Evolutionary conservation across 2,797 vertebrate genomes (phyloP), one percentile per base, ranked within the genome.

Genomic region (Sebastes flavidus): DNA sequence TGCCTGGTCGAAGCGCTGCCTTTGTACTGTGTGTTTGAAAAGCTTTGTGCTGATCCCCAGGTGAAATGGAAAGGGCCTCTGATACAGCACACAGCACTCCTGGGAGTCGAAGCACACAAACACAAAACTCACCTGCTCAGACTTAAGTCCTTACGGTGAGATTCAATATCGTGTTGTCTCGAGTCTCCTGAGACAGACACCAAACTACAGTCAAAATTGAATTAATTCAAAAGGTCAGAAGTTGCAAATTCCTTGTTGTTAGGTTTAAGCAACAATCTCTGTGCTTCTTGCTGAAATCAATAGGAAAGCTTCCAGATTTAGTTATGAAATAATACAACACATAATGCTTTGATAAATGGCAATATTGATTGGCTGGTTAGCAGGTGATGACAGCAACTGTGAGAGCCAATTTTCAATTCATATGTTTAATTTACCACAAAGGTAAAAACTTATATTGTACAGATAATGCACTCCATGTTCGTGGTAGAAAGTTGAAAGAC

Each of bases 41-140:
- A 90, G 91, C 95, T 95, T 96, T 71, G 94, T 94, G 88, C 95
- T 95, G 95, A 96, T 96, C 94, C 86, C 92, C 94, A 93, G 90
- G 83, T 87, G 83, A 74, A 91, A 66, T 75, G 55, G 77, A 81
- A 66, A 66, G 67, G 87, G 69, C 78, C 86, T 77, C 80, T 25
- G 81, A 62, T n/a, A 54, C 55, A 34, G 65, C 76, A 27, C 73
- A 63, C 63, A 10, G 42, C 1, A 42, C 80, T 81, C 56, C 75
- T 30, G 77, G 69, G 56, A 52, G 59, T 62, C 56, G 3, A 4
- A 4, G 70, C 56, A 52, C 63, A 61, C 49, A 74, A 38, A 69
- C 56, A 65, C 30, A 5, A 24, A 62, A 72, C 30, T n/a, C 46
- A 77, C 73, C 66, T 63, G 65, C 54, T 65, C 71, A 46, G 8